Evolutionary conservation across 2,113 vertebrate species (phyloP).

Genomic region (Lepus timidus): DNA sequence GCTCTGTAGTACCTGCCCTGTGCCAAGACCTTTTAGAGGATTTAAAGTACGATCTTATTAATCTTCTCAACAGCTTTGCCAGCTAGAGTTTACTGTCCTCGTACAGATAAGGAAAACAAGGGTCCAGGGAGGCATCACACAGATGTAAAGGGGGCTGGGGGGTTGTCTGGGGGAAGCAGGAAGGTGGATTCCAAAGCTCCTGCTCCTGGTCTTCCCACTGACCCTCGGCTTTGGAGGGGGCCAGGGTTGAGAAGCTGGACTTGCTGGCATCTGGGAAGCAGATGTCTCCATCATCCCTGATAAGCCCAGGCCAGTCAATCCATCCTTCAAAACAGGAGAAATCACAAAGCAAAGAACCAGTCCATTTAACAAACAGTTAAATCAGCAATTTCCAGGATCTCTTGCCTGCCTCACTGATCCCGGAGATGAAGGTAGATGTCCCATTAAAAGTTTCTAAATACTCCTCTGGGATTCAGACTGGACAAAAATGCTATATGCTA

Average conservation of each 20-base stretch:
- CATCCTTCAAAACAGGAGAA: not conserved
- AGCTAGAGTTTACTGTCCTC: not conserved
- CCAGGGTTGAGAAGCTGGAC: not conserved
- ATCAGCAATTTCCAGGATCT: not conserved
- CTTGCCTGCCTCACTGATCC: not conserved
- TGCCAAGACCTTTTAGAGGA: conserved; percentile 18
- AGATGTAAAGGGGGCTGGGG: not conserved
- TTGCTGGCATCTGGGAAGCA: not conserved
- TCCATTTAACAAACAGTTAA: not conserved
- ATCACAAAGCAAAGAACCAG: not conserved
- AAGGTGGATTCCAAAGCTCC: not conserved
- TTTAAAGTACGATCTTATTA: not conserved
- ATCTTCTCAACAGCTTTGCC: not conserved
- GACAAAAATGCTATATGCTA: conserved; percentile 15
- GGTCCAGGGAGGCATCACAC: not conserved
- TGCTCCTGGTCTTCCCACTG: not conserved
- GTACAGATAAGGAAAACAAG: not conserved
- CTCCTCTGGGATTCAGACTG: not conserved
- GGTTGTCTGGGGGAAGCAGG: not conserved
- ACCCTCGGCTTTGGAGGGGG: not conserved
- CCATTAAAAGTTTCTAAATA: not conserved
- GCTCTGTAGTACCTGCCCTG: not conserved
- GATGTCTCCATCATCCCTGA: not conserved
- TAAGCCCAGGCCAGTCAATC: not conserved
- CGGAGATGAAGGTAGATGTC: not conserved